A percentile compares a stretch with the other conserved stretches of the same genome.
These are phyloP conservation scores for Pyrgilauda ruficollis DNA, from an alignment of 2,113 vertebrate genomes.

Conservation along the genomic window DNA sequence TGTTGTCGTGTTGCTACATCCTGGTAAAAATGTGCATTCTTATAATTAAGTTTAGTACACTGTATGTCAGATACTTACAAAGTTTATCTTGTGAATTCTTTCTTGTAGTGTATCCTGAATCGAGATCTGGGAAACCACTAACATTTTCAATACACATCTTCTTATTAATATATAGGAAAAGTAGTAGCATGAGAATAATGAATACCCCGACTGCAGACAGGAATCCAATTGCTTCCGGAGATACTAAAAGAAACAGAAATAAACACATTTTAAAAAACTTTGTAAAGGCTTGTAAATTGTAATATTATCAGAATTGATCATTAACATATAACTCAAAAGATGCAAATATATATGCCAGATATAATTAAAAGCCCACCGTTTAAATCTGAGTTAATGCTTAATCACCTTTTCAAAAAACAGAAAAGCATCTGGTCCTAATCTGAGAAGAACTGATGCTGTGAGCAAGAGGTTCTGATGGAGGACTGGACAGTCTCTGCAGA, in stretches of 20 bases:
- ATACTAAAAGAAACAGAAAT: constrained; percentile 82
- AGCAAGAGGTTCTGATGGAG: not conserved
- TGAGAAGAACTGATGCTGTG: not conserved
- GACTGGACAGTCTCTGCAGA: not conserved
- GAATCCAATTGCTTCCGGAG: constrained; percentile 96
- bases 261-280: constrained; percentile 22
- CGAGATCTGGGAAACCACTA: constrained; percentile 87
- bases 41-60: not conserved
- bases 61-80: constrained; percentile 69
- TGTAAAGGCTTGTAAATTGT: not conserved
- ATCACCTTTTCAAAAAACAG: not conserved
- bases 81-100: constrained; percentile 82
- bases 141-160: constrained; percentile 91
- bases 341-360: not conserved
- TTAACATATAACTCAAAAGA: not conserved
- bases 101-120: constrained; percentile 83
- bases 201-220: constrained; percentile 92
- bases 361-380: not conserved
- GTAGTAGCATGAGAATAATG: constrained; percentile 90
- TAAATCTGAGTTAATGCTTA: not conserved
- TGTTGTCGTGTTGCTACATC: rapidly evolving
- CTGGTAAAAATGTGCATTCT: not conserved
- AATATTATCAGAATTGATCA: not conserved
- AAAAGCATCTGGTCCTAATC: not conserved
- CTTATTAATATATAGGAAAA: constrained; percentile 97